A percentile compares a stretch with the other conserved stretches of the same genome.
These are phyloP conservation scores for Agapornis canus DNA, from an alignment of 2,797 vertebrate genomes.

Conservation along the genomic window DNA sequence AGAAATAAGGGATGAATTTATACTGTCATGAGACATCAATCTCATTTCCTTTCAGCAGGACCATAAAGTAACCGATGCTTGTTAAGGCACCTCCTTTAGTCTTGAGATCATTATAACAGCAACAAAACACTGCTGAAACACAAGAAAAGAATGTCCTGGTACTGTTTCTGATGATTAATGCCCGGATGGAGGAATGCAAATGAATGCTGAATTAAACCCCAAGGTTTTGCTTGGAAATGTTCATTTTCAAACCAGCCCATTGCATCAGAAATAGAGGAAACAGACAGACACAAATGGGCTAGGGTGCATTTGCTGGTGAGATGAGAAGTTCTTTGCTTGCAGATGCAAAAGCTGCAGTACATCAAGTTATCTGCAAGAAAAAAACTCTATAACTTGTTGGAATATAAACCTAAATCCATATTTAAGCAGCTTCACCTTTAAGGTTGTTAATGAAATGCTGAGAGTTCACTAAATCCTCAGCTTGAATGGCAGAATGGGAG, in stretches of 20 bases:
- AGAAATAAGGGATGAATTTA: background rate
- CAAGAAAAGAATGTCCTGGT: background rate
- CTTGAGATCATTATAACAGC: background rate
- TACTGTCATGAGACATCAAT: background rate
- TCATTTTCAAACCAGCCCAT: background rate
- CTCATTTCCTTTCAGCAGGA: background rate
- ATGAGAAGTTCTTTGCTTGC: background rate
- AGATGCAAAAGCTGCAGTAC: background rate
- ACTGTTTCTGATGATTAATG: background rate
- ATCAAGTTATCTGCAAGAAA: background rate
- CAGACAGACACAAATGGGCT: background rate
- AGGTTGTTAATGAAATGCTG: background rate
- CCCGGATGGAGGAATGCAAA: background rate
- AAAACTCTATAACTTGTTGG: background rate
- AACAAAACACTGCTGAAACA: background rate
- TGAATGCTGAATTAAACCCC: background rate
- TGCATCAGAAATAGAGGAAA: background rate
- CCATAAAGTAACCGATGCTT: background rate
- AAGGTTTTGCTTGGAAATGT: background rate
- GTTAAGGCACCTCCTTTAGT: background rate
- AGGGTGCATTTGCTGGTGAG: background rate
- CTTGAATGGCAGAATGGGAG: background rate
- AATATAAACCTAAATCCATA: background rate
- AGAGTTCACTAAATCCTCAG: background rate
- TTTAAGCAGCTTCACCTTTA: background rate